Conservation (phyloP, 2,113 vertebrate genomes). For the Tursiops truncatus region DNA sequence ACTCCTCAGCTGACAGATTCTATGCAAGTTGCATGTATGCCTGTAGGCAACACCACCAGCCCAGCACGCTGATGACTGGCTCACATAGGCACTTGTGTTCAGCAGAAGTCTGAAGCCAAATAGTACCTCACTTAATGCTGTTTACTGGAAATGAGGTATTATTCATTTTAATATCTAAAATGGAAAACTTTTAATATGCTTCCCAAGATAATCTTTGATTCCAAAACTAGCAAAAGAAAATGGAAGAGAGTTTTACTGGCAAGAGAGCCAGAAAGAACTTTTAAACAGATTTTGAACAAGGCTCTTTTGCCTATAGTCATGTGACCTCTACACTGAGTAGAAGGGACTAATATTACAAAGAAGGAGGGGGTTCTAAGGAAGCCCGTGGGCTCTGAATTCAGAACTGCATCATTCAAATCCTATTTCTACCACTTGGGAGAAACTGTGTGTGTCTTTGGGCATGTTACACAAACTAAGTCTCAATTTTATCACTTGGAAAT, state of each 20-base stretch:
- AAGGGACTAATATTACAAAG: neutral
- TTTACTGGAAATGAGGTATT: neutral
- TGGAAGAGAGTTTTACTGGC: neutral
- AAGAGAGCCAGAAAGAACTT: neutral
- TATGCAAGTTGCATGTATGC: neutral
- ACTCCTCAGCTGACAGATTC: neutral
- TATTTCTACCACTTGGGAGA: neutral
- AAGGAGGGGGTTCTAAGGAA: neutral
- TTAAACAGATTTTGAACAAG: neutral
- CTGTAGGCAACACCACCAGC: neutral
- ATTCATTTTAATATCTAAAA: neutral
- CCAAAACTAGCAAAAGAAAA: neutral
- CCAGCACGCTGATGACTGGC: neutral
- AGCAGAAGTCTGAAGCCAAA: neutral
- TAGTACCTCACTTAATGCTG: neutral
- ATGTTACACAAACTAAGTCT: neutral
- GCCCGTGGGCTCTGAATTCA: neutral
- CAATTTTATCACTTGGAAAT: neutral
- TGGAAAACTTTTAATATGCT: neutral
- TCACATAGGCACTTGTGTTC: neutral
- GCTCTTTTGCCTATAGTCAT: neutral
- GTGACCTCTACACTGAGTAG: neutral
- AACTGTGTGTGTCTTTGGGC: neutral
- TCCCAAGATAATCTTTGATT: neutral
- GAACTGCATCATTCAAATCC: neutral